A percentile compares a stretch with the other conserved stretches of the same genome.
Conservation (phyloP, 2,888 invertebrate genomes). For the Deroplatys truncata region DNA sequence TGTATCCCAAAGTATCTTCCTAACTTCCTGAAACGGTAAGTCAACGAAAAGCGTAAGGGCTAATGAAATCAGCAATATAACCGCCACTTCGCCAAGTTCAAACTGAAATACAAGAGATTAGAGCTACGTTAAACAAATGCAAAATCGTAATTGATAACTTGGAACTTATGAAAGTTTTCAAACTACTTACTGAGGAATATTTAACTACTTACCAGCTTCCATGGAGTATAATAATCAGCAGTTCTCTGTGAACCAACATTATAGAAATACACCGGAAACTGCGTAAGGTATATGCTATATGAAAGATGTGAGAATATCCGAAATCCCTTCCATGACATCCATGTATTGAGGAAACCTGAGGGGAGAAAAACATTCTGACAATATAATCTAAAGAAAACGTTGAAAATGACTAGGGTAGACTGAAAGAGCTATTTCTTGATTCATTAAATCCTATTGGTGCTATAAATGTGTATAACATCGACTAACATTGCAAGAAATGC, state of each 20-base stretch:
- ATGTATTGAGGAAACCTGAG: constrained; percentile 47
- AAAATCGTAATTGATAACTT: neutral
- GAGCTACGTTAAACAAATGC: neutral
- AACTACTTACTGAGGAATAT: neutral
- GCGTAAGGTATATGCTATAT: constrained; percentile 57
- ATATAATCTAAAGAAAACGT: too few relatives aligned
- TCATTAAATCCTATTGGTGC: too few relatives aligned
- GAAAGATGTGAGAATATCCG: constrained; percentile 57
- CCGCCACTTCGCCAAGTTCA: constrained; percentile 48
- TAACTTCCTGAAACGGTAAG: constrained; percentile 52
- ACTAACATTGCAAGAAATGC: too few relatives aligned
- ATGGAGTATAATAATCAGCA: constrained; percentile 49
- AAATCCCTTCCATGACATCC: constrained; percentile 53
- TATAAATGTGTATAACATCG: too few relatives aligned
- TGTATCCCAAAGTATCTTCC: constrained; percentile 8
- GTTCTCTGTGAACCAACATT: constrained; percentile 56
- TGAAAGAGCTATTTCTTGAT: too few relatives aligned
- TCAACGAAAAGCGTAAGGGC: constrained; percentile 53
- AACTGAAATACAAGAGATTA: constrained; percentile 46
- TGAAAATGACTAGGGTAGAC: too few relatives aligned
- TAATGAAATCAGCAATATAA: constrained; percentile 48
- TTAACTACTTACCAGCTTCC: constrained; percentile 48
- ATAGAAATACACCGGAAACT: constrained; percentile 62
- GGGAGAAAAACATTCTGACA: constrained; percentile 14
- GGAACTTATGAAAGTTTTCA: neutral